Base-by-base conservation (phyloP, 2,888 invertebrate genomes). In the Hypena proboscidalis region DNA sequence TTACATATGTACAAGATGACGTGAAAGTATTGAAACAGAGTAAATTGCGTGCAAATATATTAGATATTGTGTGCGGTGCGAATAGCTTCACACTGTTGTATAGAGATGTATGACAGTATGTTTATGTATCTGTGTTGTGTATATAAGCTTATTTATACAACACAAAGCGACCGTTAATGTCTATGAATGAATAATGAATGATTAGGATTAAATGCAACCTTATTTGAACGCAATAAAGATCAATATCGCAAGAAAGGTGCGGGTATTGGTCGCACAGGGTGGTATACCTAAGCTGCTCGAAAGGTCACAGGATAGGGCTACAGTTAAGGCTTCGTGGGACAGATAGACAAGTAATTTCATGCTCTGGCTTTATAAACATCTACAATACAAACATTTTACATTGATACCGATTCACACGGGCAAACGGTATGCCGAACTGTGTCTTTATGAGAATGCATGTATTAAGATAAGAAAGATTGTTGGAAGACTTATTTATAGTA, bases 391-490 rank as follows among this genome's bases (percentile, higher is more conserved):
- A 67, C 49, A 58, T 65, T 65, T 60, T 69, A 74, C 75, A 76
- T 76, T 72, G 54, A 76, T 68, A 85, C 88, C 90, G 90, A 90
- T 90, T 90, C 90, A 90, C 90, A 90, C 90, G 68, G 88, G 85
- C 89, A 81, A 85, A 75, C 74, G 69, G 74, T 68, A 64, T 74
- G 68, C 63, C 53, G 43, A 67, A 34, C 32, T 58, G 58, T 63
- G 61, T 58, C 45, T 55, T 51, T 66, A 74, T 79, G 85, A 87
- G 85, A 88, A 88, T 86, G 86, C 86, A 71, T 79, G 68, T 62
- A 60, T 46, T 65, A 44, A 54, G 11, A 42, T 52, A 52, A 30
- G 44, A 10, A 47, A 43, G 44, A 55, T 15, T 29, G n/a, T 23
- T 21, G 9, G 23, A 35, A 41, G 29, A 41, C 13, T 41, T 34